Percentiles rank a stretch among this genome's conserved stretches.
Evolutionary conservation across 2,113 vertebrate species (phyloP).

Genomic region (Corydoras maculifer): DNA sequence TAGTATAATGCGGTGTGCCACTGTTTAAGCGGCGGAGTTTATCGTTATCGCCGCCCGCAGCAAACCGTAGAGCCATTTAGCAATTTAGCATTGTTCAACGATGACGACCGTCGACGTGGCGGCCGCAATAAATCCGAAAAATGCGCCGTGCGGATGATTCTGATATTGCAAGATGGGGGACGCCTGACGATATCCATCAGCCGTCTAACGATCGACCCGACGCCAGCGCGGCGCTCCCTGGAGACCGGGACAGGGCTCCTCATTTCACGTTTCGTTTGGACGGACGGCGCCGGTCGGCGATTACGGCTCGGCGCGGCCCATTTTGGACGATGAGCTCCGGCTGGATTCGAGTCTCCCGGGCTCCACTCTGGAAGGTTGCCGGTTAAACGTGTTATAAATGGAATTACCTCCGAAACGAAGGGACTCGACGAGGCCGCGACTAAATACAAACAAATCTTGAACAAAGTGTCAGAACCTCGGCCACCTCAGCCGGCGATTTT

Average conservation of each 20-base stretch:
- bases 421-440: constrained; percentile 18
- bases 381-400: constrained; percentile 42
- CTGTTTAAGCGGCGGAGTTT: constrained; percentile 18
- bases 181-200: constrained; percentile 15
- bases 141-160: constrained; percentile 2
- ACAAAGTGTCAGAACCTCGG: constrained; percentile 12
- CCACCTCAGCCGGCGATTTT: constrained; percentile 19
- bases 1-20: constrained; percentile 14
- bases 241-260: constrained; percentile 17
- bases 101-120: constrained; percentile 8
- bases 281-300: constrained; percentile 37
- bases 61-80: constrained; percentile 12
- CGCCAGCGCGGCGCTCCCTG: constrained; percentile 1
- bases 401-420: constrained; percentile 42
- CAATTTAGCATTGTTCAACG: constrained; percentile 20
- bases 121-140: constrained; percentile 22
- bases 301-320: constrained; percentile 34
- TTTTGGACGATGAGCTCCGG: constrained; percentile 27
- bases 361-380: constrained; percentile 36
- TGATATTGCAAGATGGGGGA: not conserved
- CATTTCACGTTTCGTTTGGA: constrained; percentile 22
- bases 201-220: constrained; percentile 16
- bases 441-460: constrained; percentile 21
- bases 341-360: constrained; percentile 40
- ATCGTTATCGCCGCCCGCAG: constrained; percentile 5